phyloP scores from a whole-genome alignment of 2,888 invertebrate species.

The Himalopsyche japonica region DNA sequence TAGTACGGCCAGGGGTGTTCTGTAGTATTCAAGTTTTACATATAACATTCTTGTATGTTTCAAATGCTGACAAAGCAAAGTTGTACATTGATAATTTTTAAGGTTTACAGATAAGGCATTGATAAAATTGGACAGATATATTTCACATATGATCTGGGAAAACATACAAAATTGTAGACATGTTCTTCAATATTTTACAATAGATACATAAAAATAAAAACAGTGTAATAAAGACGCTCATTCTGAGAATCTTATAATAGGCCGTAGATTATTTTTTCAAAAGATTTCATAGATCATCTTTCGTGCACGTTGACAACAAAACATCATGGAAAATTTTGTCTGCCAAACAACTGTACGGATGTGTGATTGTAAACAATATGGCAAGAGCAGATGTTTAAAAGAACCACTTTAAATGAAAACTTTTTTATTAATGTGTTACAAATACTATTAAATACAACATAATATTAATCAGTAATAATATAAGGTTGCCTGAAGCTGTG shows the following conservation, averaged over 20 bases:
- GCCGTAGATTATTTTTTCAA: neutral
- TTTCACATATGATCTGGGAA: constrained; percentile 27
- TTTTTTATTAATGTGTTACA: no score
- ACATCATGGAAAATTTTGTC: neutral
- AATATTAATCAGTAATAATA: no score
- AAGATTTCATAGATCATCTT: neutral
- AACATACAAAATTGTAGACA: constrained; percentile 30
- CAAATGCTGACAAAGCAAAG: neutral
- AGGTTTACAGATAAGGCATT: neutral
- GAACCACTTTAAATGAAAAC: no score
- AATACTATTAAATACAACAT: no score
- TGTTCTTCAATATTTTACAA: constrained; percentile 20
- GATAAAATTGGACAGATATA: constrained; percentile 18
- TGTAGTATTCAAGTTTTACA: no score
- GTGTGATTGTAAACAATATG: neutral
- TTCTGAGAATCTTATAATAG: neutral
- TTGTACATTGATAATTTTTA: neutral
- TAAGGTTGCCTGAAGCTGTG: neutral
- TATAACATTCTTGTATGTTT: neutral
- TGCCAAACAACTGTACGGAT: neutral
- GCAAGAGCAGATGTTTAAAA: neutral
- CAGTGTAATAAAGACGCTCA: neutral
- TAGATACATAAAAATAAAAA: constrained; percentile 10
- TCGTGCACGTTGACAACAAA: neutral
- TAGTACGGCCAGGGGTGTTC: no score